Conservation (phyloP, 2,888 invertebrate species). For the Pyralis farinalis region DNA sequence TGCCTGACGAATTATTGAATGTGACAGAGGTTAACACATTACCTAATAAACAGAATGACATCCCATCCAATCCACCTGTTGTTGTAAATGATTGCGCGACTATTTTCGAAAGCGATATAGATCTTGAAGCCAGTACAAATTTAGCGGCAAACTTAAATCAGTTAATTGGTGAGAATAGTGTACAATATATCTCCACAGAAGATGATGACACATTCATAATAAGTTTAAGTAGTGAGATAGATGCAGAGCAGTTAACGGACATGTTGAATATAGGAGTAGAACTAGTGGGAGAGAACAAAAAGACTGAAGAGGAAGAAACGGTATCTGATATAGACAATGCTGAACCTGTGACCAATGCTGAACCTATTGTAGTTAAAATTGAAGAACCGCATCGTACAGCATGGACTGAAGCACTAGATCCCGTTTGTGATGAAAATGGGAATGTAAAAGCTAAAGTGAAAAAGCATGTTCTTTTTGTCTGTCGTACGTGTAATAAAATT, state of each 20-base stretch:
- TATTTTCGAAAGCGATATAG: constrained; percentile 72
- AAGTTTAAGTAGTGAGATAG: constrained; percentile 68
- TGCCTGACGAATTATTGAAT: constrained; percentile 57
- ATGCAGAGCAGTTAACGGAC: constrained; percentile 65
- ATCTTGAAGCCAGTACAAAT: constrained; percentile 68
- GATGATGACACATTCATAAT: constrained; percentile 74
- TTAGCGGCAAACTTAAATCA: constrained; percentile 71
- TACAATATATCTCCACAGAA: constrained; percentile 71
- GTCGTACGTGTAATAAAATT: constrained; percentile 58
- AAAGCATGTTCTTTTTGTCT: constrained; percentile 43
- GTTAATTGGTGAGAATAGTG: constrained; percentile 66
- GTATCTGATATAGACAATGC: constrained; percentile 14
- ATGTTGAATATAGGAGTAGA: constrained; percentile 60
- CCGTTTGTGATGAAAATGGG: constrained; percentile 10
- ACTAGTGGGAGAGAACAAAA: constrained; percentile 34
- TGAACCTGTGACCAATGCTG: constrained; percentile 16
- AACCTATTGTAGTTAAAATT: constrained; percentile 33
- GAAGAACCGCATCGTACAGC: constrained; percentile 11
- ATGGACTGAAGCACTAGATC: constrained; percentile 2
- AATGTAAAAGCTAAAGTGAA: constrained; percentile 31
- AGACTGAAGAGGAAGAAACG: constrained; percentile 15
- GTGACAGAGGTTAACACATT: constrained; percentile 33
- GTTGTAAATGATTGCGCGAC: constrained; percentile 67
- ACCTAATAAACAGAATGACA: constrained; percentile 31
- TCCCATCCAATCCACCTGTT: constrained; percentile 31